These are phyloP conservation scores for Holacanthella duospinosa DNA, from an alignment of 2,888 invertebrate genomes.

Conservation along the genomic window DNA sequence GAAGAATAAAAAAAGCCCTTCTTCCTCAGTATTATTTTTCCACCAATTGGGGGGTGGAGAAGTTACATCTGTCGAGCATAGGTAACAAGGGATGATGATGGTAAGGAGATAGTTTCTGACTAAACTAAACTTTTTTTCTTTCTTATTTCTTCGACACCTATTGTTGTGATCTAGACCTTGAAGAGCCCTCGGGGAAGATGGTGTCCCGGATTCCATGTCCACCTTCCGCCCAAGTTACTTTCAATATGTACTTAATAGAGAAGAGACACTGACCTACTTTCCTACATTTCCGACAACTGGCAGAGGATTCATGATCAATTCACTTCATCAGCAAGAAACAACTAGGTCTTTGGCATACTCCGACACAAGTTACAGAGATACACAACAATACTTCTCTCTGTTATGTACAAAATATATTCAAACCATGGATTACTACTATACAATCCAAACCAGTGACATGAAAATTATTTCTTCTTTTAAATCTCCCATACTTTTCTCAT, in stretches of 20 bases:
- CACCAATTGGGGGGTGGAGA: too few relatives aligned
- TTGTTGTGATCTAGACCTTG: constrained; percentile 38
- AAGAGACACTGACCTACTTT: constrained; percentile 37
- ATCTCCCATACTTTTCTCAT: too few relatives aligned
- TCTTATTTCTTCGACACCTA: too few relatives aligned
- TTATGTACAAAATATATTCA: neutral
- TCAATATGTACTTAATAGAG: constrained; percentile 20
- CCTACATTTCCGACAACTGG: constrained; percentile 30
- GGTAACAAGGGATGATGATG: too few relatives aligned
- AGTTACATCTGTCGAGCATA: too few relatives aligned
- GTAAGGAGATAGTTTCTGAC: too few relatives aligned
- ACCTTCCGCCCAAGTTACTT: constrained; percentile 33
- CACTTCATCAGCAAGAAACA: constrained; percentile 1
- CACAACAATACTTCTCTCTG: neutral
- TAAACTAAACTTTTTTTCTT: too few relatives aligned
- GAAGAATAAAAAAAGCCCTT: too few relatives aligned
- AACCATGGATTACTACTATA: too few relatives aligned
- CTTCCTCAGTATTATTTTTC: too few relatives aligned
- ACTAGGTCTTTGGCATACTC: constrained; percentile 9
- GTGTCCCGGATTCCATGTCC: constrained; percentile 36
- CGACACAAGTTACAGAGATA: neutral
- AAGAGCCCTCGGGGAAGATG: constrained; percentile 32
- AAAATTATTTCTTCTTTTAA: too few relatives aligned
- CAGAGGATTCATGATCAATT: neutral
- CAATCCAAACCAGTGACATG: too few relatives aligned